Evolutionary conservation across 2,888 invertebrate genomes (phyloP), one percentile per base, ranked within the genome.

Genomic region (Ectemnius lituratus): DNA sequence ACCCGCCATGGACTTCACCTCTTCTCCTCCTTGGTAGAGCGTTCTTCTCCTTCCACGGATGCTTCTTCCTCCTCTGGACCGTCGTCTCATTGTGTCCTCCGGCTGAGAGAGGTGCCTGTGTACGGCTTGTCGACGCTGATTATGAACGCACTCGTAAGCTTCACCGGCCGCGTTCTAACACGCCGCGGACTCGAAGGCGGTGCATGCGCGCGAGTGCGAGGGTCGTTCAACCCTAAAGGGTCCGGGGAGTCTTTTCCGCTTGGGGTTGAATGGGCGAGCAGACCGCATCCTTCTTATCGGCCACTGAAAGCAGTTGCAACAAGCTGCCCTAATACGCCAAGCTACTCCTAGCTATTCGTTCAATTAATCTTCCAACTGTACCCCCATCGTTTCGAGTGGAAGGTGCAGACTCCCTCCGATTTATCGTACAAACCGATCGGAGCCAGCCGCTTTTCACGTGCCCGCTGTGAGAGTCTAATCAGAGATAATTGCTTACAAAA

Each of bases 101-200:
- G 75, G 76, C 73, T 37, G 37, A 37, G 37, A 37, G 81, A 82
- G 79, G 79, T 82, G 79, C 84, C 77, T 84, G 84, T 37, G 37
- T 81, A 84, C 78, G 82, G 77, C 81, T 85, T 85, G 83, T 86
- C 86, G 82, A 82, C 82, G 84, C 79, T 85, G 86, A 86, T 86
- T 86, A 86, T 86, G 85, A 86, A 86, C 86, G 85, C 84, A 80
- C 78, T 82, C 82, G 80, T 86, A 84, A 86, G 83, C 83, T 80
- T 78, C 70, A 75, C 73, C 71, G 72, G 73, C 74, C 78, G 79
- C 79, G 76, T 71, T 67, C 72, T 77, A 75, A 78, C 78, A 76
- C 76, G 79, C 62, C 65, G 73, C 60, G 67, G 75, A 67, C 68
- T 66, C 68, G 60, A 75, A 80, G 73, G 62, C 73, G 68, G 66